These are phyloP conservation scores for Dasysyrphus albostriatus DNA, from an alignment of 2,888 invertebrate genomes.

Conservation along the genomic window DNA sequence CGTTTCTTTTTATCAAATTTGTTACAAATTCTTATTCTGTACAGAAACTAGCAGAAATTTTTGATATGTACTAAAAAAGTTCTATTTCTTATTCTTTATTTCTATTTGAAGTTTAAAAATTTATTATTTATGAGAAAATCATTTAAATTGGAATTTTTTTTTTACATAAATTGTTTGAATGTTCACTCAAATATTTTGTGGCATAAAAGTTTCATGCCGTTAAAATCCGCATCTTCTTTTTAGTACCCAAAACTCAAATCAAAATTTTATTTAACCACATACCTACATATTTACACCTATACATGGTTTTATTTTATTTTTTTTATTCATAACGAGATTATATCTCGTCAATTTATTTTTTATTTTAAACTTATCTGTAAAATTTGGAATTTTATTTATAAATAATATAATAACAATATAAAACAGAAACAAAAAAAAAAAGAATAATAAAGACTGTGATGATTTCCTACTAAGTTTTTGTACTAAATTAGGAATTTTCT, in stretches of 20 bases:
- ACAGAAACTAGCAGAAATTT: too few species aligned
- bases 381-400: conserved; percentile 55
- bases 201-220: neutral
- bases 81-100: too few species aligned
- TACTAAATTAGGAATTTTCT: conserved; percentile 53
- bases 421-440: conserved; percentile 14
- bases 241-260: neutral
- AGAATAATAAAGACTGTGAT: conserved; percentile 71
- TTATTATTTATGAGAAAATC: too few species aligned
- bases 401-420: conserved; percentile 13
- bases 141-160: too few species aligned
- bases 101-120: too few species aligned
- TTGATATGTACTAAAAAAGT: too few species aligned
- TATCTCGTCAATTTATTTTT: conserved; percentile 47
- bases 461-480: conserved; percentile 66
- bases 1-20: too few species aligned
- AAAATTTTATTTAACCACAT: conserved; percentile 42
- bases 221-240: neutral
- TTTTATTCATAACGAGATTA: conserved; percentile 44
- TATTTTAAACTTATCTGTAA: conserved; percentile 5
- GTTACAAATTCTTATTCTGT: too few species aligned
- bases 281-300: neutral
- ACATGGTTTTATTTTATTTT: neutral
- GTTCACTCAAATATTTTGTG: neutral
- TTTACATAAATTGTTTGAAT: too few species aligned